phyloP scores from a whole-genome alignment of 1,140 invertebrate genomes.

The Caligus rogercresseyi region DNA sequence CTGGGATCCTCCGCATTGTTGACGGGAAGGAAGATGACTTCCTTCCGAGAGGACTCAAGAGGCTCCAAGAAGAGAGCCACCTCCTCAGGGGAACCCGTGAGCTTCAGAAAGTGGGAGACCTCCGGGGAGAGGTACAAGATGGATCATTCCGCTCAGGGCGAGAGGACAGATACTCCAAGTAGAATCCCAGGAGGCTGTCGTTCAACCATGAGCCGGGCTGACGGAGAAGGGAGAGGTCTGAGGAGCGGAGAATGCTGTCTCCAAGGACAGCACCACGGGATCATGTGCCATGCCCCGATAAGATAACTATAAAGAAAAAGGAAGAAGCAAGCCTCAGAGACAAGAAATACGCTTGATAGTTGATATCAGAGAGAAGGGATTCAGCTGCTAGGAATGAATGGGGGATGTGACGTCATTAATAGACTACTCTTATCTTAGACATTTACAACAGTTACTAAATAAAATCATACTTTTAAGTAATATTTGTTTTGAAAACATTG shows the following conservation, averaged over 20 bases:
- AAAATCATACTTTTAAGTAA: too few relatives aligned
- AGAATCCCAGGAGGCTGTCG: slow-evolving; percentile 78
- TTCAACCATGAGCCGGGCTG: slow-evolving; percentile 66
- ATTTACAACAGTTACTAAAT: too few relatives aligned
- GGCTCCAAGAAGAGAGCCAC: slow-evolving; percentile 50
- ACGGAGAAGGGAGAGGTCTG: slow-evolving; percentile 57
- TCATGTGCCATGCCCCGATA: too few relatives aligned
- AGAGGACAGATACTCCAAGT: slow-evolving; percentile 75
- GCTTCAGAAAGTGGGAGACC: slow-evolving; percentile 62
- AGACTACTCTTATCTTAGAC: too few relatives aligned
- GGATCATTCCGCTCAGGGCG: slow-evolving; percentile 44
- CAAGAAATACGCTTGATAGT: too few relatives aligned
- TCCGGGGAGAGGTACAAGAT: slow-evolving; percentile 53
- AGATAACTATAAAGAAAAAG: too few relatives aligned
- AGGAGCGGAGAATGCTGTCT: slow-evolving; percentile 52
- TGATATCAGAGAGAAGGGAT: too few relatives aligned
- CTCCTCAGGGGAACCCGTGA: slow-evolving; percentile 40
- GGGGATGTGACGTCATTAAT: too few relatives aligned
- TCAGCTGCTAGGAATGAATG: too few relatives aligned
- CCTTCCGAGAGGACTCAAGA: slow-evolving; percentile 41
- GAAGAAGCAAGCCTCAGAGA: too few relatives aligned
- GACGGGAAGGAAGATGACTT: slow-evolving; percentile 63
- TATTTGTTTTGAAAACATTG: too few relatives aligned
- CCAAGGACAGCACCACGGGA: slow-evolving; percentile 52
- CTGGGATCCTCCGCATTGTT: slow-evolving; percentile 56